A percentile compares a stretch with the other conserved stretches of the same genome.
Conservation (phyloP, 2,797 vertebrate genomes). For the Sebastes hubbsi region DNA sequence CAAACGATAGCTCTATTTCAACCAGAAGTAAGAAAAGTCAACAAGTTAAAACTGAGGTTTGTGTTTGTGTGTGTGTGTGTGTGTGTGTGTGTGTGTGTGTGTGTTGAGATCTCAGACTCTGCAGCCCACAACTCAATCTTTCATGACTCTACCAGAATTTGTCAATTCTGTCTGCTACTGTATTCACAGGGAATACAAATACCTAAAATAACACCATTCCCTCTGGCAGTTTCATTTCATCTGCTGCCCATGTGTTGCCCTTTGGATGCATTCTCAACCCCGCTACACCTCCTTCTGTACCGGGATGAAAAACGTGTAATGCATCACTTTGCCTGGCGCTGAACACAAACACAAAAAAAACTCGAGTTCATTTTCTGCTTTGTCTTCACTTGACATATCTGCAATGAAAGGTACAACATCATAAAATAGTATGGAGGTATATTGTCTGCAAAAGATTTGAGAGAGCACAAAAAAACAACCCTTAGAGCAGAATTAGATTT, state of each 20-base stretch:
- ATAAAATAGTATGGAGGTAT: background rate
- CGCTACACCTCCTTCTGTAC: conserved; percentile 8
- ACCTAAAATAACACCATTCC: conserved; percentile 31
- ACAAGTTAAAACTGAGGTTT: background rate
- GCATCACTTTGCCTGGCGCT: conserved; percentile 18
- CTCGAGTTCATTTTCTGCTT: background rate
- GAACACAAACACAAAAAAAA: conserved; percentile 19
- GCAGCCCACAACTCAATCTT: background rate
- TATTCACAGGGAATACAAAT: conserved; percentile 38
- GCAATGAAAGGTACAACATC: background rate
- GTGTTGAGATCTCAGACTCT: background rate
- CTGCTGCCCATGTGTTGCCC: conserved; percentile 12
- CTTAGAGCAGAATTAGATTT: background rate
- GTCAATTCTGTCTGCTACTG: conserved; percentile 6
- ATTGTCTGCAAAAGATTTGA: background rate
- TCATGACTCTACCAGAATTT: background rate
- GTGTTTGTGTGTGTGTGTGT: too few relatives aligned
- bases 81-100: background rate
- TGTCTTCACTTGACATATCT: background rate
- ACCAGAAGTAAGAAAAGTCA: background rate
- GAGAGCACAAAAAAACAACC: background rate
- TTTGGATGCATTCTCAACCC: conserved; percentile 24
- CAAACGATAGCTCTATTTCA: background rate
- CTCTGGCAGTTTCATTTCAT: conserved; percentile 42
- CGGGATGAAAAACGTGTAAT: conserved; percentile 2